Percentiles rank a stretch among this genome's conserved stretches.
Conservation (phyloP, 2,888 invertebrate species). For the Salpingus planirostris region DNA sequence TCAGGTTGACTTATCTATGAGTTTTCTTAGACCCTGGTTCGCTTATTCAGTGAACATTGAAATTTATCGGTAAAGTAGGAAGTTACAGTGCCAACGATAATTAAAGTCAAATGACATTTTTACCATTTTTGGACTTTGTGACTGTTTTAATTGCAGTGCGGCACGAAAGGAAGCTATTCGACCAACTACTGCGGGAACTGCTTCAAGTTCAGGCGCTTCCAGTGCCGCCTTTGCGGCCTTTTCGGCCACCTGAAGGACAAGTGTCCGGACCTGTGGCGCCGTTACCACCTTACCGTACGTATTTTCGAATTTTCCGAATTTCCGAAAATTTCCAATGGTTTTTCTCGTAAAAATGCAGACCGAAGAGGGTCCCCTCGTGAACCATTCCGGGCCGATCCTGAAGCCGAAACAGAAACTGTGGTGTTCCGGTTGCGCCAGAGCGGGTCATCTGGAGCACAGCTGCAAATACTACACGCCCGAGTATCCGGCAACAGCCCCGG, state of each 20-base stretch:
- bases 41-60: too few relatives aligned
- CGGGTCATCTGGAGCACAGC: slow-evolving; percentile 38
- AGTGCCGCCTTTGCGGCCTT: slow-evolving; percentile 55
- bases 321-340: too few relatives aligned
- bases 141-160: slow-evolving; percentile 49
- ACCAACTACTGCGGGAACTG: slow-evolving; percentile 55
- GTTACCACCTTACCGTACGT: slow-evolving; percentile 63
- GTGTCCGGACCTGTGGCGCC: slow-evolving; percentile 69
- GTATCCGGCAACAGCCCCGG: slow-evolving; percentile 24
- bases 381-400: slow-evolving; percentile 14
- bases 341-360: slow-evolving; percentile 17
- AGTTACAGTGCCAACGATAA: too few relatives aligned
- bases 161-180: slow-evolving; percentile 40
- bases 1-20: too few relatives aligned
- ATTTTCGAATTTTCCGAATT: too few relatives aligned
- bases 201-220: slow-evolving; percentile 41
- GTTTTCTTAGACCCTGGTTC: too few relatives aligned
- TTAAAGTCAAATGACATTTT: too few relatives aligned
- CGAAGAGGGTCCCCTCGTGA: slow-evolving; percentile 26
- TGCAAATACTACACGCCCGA: slow-evolving; percentile 23
- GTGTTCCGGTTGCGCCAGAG: slow-evolving; percentile 42
- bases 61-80: too few relatives aligned
- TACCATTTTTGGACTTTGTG: background rate
- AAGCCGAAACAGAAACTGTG: slow-evolving; percentile 33
- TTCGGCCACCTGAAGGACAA: slow-evolving; percentile 51